These are phyloP conservation scores for Vireo griseus DNA, from an alignment of 2,797 vertebrate species.

Conservation along the genomic window DNA sequence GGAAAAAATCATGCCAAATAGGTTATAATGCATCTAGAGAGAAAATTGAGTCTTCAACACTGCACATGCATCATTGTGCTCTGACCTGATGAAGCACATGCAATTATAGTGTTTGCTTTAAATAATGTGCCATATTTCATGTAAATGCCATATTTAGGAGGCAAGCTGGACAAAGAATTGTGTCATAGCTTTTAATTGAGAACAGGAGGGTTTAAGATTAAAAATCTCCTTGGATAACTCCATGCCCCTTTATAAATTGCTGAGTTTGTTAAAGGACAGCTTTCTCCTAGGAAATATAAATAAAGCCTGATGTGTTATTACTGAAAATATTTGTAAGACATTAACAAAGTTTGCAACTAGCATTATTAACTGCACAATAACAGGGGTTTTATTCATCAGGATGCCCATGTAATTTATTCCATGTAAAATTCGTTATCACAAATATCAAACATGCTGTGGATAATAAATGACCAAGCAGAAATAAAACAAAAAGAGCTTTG, in stretches of 20 bases:
- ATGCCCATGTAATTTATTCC: constrained; percentile 15
- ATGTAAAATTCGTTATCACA: constrained; percentile 50
- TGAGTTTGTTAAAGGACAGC: not conserved
- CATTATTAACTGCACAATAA: not conserved
- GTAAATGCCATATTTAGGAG: not conserved
- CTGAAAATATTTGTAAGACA: constrained; percentile 1
- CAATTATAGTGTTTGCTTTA: not conserved
- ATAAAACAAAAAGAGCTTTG: constrained; percentile 52
- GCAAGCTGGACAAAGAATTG: not conserved
- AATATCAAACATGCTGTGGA: not conserved
- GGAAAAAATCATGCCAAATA: not conserved
- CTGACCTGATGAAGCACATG: not conserved
- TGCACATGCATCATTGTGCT: not conserved
- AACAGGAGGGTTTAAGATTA: not conserved
- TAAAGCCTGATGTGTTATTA: not conserved
- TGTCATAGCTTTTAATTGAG: constrained; percentile 9
- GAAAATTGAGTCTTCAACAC: not conserved
- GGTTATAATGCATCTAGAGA: not conserved
- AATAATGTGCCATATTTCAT: constrained; percentile 11
- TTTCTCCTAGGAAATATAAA: not conserved
- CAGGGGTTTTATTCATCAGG: constrained; percentile 36
- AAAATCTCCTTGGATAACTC: not conserved
- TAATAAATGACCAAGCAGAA: constrained; percentile 27
- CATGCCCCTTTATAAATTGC: not conserved
- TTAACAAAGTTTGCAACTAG: not conserved